Percentiles rank a stretch among this genome's conserved stretches.
phyloP scores from a whole-genome alignment of 2,113 vertebrate species.

The Entomyzon cyanotis region DNA sequence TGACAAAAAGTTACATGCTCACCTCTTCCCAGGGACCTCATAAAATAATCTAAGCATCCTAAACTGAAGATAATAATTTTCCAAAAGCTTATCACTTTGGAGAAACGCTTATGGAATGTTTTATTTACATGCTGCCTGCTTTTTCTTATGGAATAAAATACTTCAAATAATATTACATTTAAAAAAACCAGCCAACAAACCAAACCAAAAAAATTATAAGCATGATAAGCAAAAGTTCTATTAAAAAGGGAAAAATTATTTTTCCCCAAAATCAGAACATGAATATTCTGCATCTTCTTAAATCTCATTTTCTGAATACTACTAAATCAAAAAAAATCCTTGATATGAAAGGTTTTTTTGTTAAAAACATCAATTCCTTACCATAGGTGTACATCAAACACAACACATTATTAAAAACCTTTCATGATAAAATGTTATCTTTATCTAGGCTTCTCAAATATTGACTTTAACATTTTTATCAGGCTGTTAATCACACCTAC shows the following conservation, averaged over 20 bases:
- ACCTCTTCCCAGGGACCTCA: neutral
- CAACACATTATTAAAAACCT: constrained; percentile 12
- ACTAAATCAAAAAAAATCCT: neutral
- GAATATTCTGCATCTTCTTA: neutral
- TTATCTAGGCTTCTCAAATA: constrained; percentile 8
- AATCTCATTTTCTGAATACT: neutral
- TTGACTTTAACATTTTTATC: constrained; percentile 47
- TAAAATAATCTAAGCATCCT: neutral
- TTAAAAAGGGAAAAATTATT: neutral
- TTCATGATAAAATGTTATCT: neutral
- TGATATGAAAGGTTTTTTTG: neutral
- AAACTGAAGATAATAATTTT: neutral
- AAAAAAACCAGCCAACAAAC: neutral
- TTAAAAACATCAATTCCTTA: neutral
- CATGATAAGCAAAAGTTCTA: neutral
- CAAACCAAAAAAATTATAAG: neutral
- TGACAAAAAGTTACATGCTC: neutral
- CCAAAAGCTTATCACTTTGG: neutral
- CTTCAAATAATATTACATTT: neutral
- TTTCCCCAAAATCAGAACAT: neutral
- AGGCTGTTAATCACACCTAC: constrained; percentile 22
- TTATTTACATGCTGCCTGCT: neutral
- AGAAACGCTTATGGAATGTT: neutral
- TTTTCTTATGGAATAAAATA: neutral
- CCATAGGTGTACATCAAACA: neutral